Base-by-base conservation (phyloP, 2,113 vertebrate species). In the Phaethornis superciliosus region DNA sequence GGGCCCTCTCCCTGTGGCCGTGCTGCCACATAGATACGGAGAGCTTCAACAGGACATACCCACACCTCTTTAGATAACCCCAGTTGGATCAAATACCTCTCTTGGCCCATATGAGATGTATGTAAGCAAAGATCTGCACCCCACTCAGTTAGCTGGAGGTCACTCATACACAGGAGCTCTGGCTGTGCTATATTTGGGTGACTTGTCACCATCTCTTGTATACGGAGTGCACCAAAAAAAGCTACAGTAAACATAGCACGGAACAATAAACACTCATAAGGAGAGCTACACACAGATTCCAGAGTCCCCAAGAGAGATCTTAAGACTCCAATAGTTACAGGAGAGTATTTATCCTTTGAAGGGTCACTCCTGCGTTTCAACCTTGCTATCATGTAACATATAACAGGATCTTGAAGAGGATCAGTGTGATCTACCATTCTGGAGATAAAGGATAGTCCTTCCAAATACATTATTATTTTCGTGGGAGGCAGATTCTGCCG, bases 381-480 rank as follows among this genome's bases (percentile, higher is more conserved):
- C 22, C n/a, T 82, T 60, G 26, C 30, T 19, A 95, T 55, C 67
- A 35, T 70, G 24, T 12, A 35, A 60, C 7, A 22, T 58, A 62
- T 67, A 83, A 64, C 21, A 63, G 92, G 69, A 80, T 97, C 89
- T 40, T 62, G 37, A 85, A 96, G 59, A 76, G 89, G 93, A 80
- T 96, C 94, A 12, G 82, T 20, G 55, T 91, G 62, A 85, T 64
- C 15, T 56, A 74, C 37, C 30, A 94, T 63, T 55, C 26, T 75
- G 59, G 80, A 96, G 42, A 96, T 70, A n/a, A 91, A 94, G 3
- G 87, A 94, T 28, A 96, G 59, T 51, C 76, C 93, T 80, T 95
- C 59, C 51, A 93, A 10, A 30, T 93, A 96, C 12, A 4, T 79
- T 32, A 95, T n/a, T 59, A 88, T 90, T 74, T 88, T 93, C 20